Percentiles rank a stretch among this genome's conserved stretches.
phyloP scores from a whole-genome alignment of 2,888 invertebrate genomes.

The Arrhopalites spinosus region DNA sequence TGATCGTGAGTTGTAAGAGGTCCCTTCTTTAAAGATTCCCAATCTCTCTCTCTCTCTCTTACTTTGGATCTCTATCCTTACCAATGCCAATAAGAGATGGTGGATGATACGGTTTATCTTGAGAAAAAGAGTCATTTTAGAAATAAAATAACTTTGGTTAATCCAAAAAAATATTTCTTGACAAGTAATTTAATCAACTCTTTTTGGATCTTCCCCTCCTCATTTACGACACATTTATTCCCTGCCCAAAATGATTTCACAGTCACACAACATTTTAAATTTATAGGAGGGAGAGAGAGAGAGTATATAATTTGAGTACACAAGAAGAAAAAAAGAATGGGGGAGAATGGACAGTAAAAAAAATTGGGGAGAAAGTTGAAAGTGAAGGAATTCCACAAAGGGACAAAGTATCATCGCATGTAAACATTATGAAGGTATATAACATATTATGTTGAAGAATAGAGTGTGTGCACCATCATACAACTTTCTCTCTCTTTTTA shows the following conservation, averaged over 20 bases:
- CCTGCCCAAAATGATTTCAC: background rate
- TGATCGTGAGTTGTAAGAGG: conserved; percentile 5
- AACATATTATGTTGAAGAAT: too few species aligned
- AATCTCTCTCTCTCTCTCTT: background rate
- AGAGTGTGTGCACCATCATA: too few species aligned
- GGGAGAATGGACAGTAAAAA: conserved; percentile 1
- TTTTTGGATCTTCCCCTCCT: too few species aligned
- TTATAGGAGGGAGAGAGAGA: too few species aligned
- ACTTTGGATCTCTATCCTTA: background rate
- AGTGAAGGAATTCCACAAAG: background rate
- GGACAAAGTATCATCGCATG: background rate
- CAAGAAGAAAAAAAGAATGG: too few species aligned
- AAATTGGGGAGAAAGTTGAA: background rate
- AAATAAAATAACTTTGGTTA: background rate
- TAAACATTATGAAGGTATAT: too few species aligned
- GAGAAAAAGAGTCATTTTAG: background rate
- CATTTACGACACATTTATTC: too few species aligned
- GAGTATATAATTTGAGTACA: too few species aligned
- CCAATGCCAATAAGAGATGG: too few species aligned
- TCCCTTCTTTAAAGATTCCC: background rate
- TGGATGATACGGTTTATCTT: too few species aligned
- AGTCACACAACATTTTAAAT: background rate
- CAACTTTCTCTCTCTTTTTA: background rate
- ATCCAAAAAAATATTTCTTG: too few species aligned
- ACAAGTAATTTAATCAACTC: too few species aligned